These are phyloP conservation scores for Tinea semifulvella DNA, from an alignment of 2,888 invertebrate genomes.

Conservation along the genomic window DNA sequence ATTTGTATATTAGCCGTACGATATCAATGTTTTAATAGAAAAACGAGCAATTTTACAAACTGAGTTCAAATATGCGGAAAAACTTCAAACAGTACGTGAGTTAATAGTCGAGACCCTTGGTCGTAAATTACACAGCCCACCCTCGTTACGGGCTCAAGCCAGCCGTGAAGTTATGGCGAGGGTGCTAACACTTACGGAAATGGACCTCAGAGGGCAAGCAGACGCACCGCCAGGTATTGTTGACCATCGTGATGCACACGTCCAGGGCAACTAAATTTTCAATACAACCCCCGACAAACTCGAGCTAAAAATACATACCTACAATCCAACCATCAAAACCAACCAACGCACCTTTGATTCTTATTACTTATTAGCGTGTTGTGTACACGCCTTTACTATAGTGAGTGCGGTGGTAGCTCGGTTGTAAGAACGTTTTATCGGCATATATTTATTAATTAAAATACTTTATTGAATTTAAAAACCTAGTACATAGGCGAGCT, in stretches of 20 bases:
- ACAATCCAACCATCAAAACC: too few species aligned
- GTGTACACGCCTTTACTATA: too few species aligned
- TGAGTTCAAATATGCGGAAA: constrained; percentile 45
- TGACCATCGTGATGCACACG: constrained; percentile 3
- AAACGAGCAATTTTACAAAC: constrained; percentile 14
- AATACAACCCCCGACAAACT: too few species aligned
- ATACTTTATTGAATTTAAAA: too few species aligned
- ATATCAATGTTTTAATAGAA: constrained; percentile 8
- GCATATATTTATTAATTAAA: too few species aligned
- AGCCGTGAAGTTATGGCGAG: constrained; percentile 33
- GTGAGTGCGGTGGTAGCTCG: too few species aligned
- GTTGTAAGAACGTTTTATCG: too few species aligned
- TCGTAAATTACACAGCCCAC: constrained; percentile 53
- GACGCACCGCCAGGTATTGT: background rate
- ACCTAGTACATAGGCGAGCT: too few species aligned
- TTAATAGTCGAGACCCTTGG: constrained; percentile 24
- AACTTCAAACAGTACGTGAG: constrained; percentile 50
- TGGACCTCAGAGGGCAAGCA: constrained; percentile 2
- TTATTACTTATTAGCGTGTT: too few species aligned
- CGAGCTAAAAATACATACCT: too few species aligned
- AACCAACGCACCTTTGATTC: too few species aligned
- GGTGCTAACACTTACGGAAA: constrained; percentile 2
- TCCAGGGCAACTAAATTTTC: too few species aligned
- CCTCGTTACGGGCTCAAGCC: constrained; percentile 55
- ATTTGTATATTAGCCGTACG: constrained; percentile 1